These are phyloP conservation scores for Leptinotarsa texana DNA, from an alignment of 1,140 invertebrate genomes.

Conservation along the genomic window DNA sequence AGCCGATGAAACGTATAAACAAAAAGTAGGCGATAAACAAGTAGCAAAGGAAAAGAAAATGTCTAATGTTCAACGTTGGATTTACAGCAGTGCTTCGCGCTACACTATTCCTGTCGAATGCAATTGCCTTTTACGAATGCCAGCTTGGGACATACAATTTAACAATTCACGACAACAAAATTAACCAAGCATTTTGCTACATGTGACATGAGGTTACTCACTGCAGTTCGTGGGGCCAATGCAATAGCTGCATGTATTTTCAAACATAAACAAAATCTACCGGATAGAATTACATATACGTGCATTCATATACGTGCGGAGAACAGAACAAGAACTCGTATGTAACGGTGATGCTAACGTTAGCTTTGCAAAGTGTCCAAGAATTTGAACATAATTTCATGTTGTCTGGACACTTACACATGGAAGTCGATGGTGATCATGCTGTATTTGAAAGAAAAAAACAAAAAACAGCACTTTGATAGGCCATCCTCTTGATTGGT, in stretches of 20 bases:
- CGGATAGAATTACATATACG: too few species aligned
- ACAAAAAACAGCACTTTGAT: too few species aligned
- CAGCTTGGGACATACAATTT: background rate
- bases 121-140: background rate
- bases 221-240: background rate
- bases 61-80: background rate
- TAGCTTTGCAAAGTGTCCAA: background rate
- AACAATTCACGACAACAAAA: slow-evolving; percentile 15
- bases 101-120: slow-evolving; percentile 4
- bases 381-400: too few species aligned
- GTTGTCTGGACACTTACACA: too few species aligned
- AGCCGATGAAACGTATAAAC: background rate
- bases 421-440: too few species aligned
- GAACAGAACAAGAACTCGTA: background rate
- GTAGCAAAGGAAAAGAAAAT: background rate
- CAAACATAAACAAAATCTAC: too few species aligned
- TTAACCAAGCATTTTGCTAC: slow-evolving; percentile 1
- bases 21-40: background rate
- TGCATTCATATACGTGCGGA: background rate
- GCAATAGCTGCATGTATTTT: too few species aligned
- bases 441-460: too few species aligned
- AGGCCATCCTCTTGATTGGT: too few species aligned
- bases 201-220: background rate
- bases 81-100: slow-evolving; percentile 12
- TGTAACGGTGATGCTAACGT: background rate